Evolutionary conservation across 2,888 invertebrate genomes (phyloP).

Genomic region (Drosophila silvestris): DNA sequence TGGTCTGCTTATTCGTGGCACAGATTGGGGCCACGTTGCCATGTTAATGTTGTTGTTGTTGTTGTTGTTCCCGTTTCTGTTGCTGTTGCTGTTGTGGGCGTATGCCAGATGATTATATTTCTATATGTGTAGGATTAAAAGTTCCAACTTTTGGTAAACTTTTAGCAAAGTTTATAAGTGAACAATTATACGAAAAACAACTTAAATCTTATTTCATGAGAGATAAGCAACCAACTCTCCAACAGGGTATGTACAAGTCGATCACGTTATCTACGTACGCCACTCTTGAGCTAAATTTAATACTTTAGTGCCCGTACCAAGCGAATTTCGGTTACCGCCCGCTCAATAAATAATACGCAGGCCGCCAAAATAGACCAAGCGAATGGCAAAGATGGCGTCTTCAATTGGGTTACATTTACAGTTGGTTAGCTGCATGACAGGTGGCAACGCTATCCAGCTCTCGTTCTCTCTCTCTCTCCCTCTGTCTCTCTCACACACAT

Average conservation of each 20-base stretch:
- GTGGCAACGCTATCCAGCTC: slow-evolving; percentile 14
- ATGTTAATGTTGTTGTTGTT: slow-evolving; percentile 26
- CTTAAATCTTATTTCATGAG: background rate
- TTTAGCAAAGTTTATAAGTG: background rate
- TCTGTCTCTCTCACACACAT: background rate
- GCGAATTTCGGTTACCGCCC: slow-evolving; percentile 22
- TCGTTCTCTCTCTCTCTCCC: background rate
- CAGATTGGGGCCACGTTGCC: slow-evolving; percentile 57
- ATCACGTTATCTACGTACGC: background rate
- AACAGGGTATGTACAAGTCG: slow-evolving; percentile 11
- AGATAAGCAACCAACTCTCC: no score
- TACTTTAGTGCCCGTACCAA: slow-evolving; percentile 34
- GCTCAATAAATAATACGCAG: slow-evolving; percentile 5
- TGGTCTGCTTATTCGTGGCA: slow-evolving; percentile 27
- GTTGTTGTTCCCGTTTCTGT: background rate
- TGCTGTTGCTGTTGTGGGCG: slow-evolving; percentile 6
- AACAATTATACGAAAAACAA: background rate
- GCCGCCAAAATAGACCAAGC: slow-evolving; percentile 3
- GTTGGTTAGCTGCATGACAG: background rate
- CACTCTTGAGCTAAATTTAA: background rate
- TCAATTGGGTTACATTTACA: slow-evolving; percentile 18
- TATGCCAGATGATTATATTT: background rate
- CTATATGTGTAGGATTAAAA: background rate
- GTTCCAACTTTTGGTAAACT: background rate
- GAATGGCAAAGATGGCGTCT: slow-evolving; percentile 25